Conservation (phyloP, 2,113 vertebrate genomes). For the Ciconia stormi region DNA sequence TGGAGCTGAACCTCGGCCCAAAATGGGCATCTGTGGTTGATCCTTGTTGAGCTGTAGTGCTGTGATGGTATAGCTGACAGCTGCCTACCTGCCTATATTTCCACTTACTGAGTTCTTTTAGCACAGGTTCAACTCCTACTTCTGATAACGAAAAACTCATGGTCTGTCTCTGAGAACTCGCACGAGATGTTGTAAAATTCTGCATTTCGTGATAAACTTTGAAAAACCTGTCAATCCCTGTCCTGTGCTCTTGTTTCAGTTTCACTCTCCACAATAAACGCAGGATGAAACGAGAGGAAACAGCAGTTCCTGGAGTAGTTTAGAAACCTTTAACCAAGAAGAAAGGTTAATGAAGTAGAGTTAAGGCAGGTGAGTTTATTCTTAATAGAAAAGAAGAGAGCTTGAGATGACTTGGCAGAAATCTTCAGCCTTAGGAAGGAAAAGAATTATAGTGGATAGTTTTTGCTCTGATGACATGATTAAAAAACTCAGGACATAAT, state of each 20-base stretch:
- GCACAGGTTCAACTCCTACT: background rate
- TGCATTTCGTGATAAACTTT: background rate
- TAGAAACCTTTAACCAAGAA: conserved; percentile 37
- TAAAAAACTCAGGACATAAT: conserved; percentile 5
- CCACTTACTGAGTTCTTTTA: background rate
- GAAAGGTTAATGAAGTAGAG: conserved; percentile 41
- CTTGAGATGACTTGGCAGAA: conserved; percentile 31
- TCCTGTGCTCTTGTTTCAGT: background rate
- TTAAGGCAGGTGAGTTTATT: conserved; percentile 28
- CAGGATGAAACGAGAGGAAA: background rate
- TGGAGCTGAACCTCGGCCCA: background rate
- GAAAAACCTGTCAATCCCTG: background rate
- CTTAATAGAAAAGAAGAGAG: background rate
- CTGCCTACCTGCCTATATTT: background rate
- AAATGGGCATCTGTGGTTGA: background rate
- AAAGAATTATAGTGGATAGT: background rate
- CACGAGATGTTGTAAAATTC: background rate
- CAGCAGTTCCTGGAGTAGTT: background rate
- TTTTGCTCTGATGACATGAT: background rate
- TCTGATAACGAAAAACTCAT: background rate
- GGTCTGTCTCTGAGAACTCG: background rate
- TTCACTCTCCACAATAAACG: background rate
- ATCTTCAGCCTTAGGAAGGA: conserved; percentile 3
- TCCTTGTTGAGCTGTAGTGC: background rate
- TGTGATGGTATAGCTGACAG: background rate